A percentile compares a stretch with the other conserved stretches of the same genome.
Conservation (phyloP, 1,140 invertebrate genomes). For the Babylonia areolata region DNA sequence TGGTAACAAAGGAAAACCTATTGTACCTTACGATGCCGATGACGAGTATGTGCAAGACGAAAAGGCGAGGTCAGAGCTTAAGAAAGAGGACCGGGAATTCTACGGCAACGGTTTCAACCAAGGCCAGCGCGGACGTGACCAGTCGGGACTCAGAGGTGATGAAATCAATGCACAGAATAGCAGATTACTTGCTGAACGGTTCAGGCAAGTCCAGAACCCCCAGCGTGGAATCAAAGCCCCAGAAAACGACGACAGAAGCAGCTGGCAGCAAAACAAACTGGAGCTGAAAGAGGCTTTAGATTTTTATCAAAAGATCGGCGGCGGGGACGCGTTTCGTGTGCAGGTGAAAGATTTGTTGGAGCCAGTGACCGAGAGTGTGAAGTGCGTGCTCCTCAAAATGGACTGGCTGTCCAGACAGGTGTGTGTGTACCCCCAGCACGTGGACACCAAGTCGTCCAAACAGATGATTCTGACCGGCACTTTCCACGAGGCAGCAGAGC, state of each 20-base stretch:
- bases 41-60: too few species aligned
- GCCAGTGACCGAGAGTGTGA: background rate
- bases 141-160: background rate
- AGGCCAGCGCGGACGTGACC: background rate
- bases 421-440: constrained; percentile 17
- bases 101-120: background rate
- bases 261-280: background rate
- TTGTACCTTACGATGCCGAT: too few species aligned
- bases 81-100: too few species aligned
- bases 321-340: background rate
- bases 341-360: background rate
- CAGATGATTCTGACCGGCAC: background rate
- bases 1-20: too few species aligned
- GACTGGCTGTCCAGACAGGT: background rate
- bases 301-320: background rate
- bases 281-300: background rate
- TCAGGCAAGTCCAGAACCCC: background rate
- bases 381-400: constrained; percentile 13
- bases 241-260: background rate
- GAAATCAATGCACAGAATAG: background rate
- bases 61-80: too few species aligned
- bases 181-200: background rate
- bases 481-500: constrained; percentile 8
- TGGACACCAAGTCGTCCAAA: constrained; percentile 18
- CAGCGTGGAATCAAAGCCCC: background rate